phyloP scores from a whole-genome alignment of 2,888 invertebrate species.

The Platycheirus rosarum region DNA sequence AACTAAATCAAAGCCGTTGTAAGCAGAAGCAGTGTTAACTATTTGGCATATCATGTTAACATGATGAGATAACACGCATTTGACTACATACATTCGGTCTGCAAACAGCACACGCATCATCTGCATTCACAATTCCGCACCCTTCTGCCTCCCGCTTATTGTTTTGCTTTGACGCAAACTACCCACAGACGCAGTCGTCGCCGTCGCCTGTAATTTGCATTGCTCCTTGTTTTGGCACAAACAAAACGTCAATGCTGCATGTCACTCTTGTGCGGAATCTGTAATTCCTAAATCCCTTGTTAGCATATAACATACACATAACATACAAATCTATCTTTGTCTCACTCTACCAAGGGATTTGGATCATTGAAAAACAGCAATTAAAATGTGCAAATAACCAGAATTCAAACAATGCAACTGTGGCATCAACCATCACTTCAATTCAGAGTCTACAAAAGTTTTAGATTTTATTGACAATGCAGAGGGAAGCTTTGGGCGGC shows the following conservation, averaged over 20 bases:
- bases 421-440: conserved; percentile 36
- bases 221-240: conserved; percentile 36
- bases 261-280: conserved; percentile 35
- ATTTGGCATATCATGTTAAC: conserved; percentile 73
- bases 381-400: conserved; percentile 71
- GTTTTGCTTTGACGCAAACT: conserved; percentile 14
- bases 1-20: conserved; percentile 56
- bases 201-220: conserved; percentile 41
- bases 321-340: background rate
- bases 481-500: background rate
- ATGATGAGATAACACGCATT: conserved; percentile 70
- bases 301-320: conserved; percentile 10
- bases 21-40: conserved; percentile 70
- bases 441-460: conserved; percentile 19
- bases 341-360: conserved; percentile 19
- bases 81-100: conserved; percentile 35
- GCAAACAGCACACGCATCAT: conserved; percentile 31
- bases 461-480: conserved; percentile 43
- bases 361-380: conserved; percentile 70
- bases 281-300: conserved; percentile 50
- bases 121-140: conserved; percentile 25
- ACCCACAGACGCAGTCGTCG: too few relatives aligned
- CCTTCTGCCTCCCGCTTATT: background rate
- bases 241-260: conserved; percentile 1
- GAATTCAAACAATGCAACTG: conserved; percentile 59